Evolutionary conservation across 2,888 invertebrate species (phyloP), one percentile per base, ranked within the genome.

Genomic region (Ophion obscuratus): DNA sequence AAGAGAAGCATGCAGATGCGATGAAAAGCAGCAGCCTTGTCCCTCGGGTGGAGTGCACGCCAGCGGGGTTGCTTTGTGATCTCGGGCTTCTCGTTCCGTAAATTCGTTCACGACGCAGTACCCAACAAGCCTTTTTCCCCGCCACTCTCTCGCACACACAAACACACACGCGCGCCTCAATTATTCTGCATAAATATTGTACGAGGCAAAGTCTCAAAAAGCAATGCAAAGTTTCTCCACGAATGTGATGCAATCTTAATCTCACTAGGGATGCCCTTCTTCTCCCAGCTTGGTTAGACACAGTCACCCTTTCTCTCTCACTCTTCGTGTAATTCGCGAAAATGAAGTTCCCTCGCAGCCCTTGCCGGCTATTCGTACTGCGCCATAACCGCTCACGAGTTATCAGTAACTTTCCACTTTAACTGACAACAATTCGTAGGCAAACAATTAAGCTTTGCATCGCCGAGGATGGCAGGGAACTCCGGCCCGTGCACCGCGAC

Each of bases 321-420:
- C 62, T 78, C 62, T 40, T 4, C 17, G 17, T 53, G 53, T 53
- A 53, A 53, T 53, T 53, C 53, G 17, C 17, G 53, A 1, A 53
- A 53, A 53, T 17, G 53, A 53, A 53, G 53, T 53, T 53, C 53
- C 53, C 53, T 53, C 53, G 53, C 53, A 53, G 47, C 75, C 68
- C 40, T 57, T n/a, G 73, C 68, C 66, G 61, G 75, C 59, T 36
- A 64, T 67, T 75, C 36, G 27, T 40, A 62, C 70, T 64, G 68
- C 62, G 75, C 47, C 70, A 53, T 64, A 83, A 81, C 87, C 76
- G 76, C 86, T 76, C 77, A 74, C 87, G 89, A 90, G 90, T 92
- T 92, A 91, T 92, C 92, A 88, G 89, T 91, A 92, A 93, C 92
- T 92, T 92, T 92, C 89, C 91, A 92, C 92, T 93, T 91, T 89